phyloP scores from a whole-genome alignment of 2,888 invertebrate species.

The Drosophila emarginata region DNA sequence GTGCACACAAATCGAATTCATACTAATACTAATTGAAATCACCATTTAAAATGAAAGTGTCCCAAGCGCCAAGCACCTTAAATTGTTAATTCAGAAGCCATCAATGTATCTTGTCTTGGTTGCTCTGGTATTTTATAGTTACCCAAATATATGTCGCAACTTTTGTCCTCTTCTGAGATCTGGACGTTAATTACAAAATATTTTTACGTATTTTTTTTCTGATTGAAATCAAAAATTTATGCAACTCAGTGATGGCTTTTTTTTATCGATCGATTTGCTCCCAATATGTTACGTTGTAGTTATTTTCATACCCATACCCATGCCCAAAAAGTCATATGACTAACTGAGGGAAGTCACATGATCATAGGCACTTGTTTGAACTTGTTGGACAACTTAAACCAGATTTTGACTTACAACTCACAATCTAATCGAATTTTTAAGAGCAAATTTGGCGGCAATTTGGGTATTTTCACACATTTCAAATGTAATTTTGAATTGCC shows the following conservation, averaged over 20 bases:
- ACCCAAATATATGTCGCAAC: slow-evolving; percentile 34
- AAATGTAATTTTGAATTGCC: slow-evolving; percentile 58
- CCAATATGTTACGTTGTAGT: slow-evolving; percentile 28
- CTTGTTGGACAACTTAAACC: slow-evolving; percentile 6
- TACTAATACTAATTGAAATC: slow-evolving; percentile 76
- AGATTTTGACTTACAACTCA: not conserved
- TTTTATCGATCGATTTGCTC: slow-evolving; percentile 42
- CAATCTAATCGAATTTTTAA: slow-evolving; percentile 18
- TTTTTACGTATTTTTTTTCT: slow-evolving; percentile 23
- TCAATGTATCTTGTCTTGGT: slow-evolving; percentile 19
- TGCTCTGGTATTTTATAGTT: slow-evolving; percentile 58
- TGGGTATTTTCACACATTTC: slow-evolving; percentile 56
- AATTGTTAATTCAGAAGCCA: slow-evolving; percentile 32
- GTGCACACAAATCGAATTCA: slow-evolving; percentile 64
- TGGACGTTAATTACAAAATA: slow-evolving; percentile 66
- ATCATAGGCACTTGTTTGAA: slow-evolving; percentile 25
- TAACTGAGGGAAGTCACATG: slow-evolving; percentile 47
- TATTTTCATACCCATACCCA: slow-evolving; percentile 10
- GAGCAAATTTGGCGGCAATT: slow-evolving; percentile 43
- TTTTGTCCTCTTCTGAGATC: slow-evolving; percentile 27
- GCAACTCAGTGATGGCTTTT: slow-evolving; percentile 54
- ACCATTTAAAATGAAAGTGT: slow-evolving; percentile 74
- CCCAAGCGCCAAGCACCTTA: slow-evolving; percentile 59
- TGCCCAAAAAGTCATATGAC: slow-evolving; percentile 40
- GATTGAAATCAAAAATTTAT: slow-evolving; percentile 47